Percentiles rank a stretch among this genome's conserved stretches.
These are phyloP conservation scores for Glyphotaelius pellucidus DNA, from an alignment of 2,888 invertebrate genomes.

Conservation along the genomic window DNA sequence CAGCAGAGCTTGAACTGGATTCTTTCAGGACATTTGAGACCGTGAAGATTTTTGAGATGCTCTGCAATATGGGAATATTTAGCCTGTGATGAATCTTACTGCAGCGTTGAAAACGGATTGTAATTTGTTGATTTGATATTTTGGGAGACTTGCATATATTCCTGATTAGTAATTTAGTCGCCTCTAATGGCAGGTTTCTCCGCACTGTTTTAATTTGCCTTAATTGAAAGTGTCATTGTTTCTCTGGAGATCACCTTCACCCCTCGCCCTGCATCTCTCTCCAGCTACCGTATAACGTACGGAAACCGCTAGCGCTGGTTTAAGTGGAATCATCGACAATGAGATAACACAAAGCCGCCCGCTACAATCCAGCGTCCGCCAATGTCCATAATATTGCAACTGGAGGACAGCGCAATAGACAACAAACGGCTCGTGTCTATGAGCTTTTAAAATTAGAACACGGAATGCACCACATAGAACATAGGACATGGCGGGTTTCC, in stretches of 20 bases:
- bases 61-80: too few relatives aligned
- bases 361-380: conserved; percentile 3
- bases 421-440: not conserved
- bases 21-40: too few relatives aligned
- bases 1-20: too few relatives aligned
- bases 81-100: too few relatives aligned
- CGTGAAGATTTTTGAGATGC: too few relatives aligned
- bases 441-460: conserved; percentile 34
- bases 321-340: conserved; percentile 10
- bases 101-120: too few relatives aligned
- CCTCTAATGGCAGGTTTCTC: too few relatives aligned
- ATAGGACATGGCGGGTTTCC: not conserved
- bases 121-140: too few relatives aligned
- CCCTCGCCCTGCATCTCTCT: not conserved
- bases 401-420: conserved; percentile 1
- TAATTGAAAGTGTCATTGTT: not conserved
- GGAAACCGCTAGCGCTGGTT: not conserved
- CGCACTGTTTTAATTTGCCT: too few relatives aligned
- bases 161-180: too few relatives aligned
- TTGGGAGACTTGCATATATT: too few relatives aligned
- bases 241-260: not conserved
- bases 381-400: not conserved
- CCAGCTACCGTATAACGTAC: not conserved
- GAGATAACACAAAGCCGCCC: not conserved
- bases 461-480: conserved; percentile 38